A percentile compares a stretch with the other conserved stretches of the same genome.
These are phyloP conservation scores for Erebia aethiops DNA, from an alignment of 2,888 invertebrate genomes.

Conservation along the genomic window DNA sequence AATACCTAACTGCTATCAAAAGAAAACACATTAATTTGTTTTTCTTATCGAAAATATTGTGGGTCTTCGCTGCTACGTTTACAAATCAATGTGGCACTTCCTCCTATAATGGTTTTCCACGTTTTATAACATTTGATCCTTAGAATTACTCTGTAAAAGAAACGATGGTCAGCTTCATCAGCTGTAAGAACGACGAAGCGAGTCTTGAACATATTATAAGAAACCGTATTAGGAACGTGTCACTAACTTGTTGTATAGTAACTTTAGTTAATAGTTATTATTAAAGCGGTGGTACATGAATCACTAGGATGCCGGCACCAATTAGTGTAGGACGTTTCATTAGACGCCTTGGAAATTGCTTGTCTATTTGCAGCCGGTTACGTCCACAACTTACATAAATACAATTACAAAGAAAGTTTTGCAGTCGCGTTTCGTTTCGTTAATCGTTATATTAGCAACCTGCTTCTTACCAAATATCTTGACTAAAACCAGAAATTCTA, in stretches of 20 bases:
- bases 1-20: slow-evolving; percentile 43
- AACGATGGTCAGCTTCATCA: not conserved
- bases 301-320: slow-evolving; percentile 20
- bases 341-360: slow-evolving; percentile 20
- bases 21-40: slow-evolving; percentile 52
- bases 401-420: slow-evolving; percentile 22
- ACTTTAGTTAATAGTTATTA: not conserved
- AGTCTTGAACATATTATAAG: too few relatives aligned
- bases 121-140: not conserved
- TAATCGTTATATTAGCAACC: slow-evolving; percentile 1
- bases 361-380: slow-evolving; percentile 30
- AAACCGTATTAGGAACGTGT: not conserved
- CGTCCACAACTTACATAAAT: slow-evolving; percentile 12
- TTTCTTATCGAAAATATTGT: slow-evolving; percentile 39
- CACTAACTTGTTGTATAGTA: not conserved
- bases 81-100: not conserved
- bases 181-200: too few relatives aligned
- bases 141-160: not conserved
- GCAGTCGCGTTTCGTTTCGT: not conserved
- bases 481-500: slow-evolving; percentile 21
- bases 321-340: slow-evolving; percentile 18
- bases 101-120: not conserved
- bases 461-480: slow-evolving; percentile 18
- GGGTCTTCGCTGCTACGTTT: not conserved
- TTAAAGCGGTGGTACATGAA: slow-evolving; percentile 23